phyloP scores from a whole-genome alignment of 23 tunicate genomes.

The Phallusia fumigata region DNA sequence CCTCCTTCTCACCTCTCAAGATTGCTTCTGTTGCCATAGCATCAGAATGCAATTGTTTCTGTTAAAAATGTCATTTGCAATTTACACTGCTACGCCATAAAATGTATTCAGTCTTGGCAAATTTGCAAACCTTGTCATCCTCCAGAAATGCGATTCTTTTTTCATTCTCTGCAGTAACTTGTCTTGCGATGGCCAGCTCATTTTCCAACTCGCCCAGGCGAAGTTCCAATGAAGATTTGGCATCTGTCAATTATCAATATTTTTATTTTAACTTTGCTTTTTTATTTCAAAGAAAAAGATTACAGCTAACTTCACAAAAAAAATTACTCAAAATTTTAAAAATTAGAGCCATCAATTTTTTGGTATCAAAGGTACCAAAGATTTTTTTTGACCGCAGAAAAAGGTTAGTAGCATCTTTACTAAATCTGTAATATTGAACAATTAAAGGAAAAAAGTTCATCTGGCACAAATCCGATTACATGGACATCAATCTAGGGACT shows the following conservation, averaged over 20 bases:
- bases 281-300: too few species aligned
- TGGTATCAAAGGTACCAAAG: neutral
- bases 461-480: too few species aligned
- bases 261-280: too few species aligned
- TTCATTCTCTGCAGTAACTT: slow-evolving; percentile 75
- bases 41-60: slow-evolving; percentile 75
- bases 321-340: too few species aligned
- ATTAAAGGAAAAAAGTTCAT: too few species aligned
- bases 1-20: slow-evolving; percentile 66
- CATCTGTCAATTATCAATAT: slow-evolving; percentile 63
- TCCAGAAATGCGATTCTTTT: slow-evolving; percentile 71
- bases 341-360: neutral
- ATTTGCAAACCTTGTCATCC: slow-evolving; percentile 65
- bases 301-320: too few species aligned
- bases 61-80: neutral
- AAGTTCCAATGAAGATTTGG: slow-evolving; percentile 52
- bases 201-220: slow-evolving; percentile 66
- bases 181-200: slow-evolving; percentile 45
- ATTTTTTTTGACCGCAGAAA: neutral
- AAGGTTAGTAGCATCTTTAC: neutral
- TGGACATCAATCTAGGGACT: too few species aligned
- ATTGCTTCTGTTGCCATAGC: slow-evolving; percentile 75
- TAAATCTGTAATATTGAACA: neutral
- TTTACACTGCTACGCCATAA: neutral
- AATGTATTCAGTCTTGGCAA: neutral